A percentile compares a stretch with the other conserved stretches of the same genome.
Evolutionary conservation across 2,888 invertebrate genomes (phyloP).

Genomic region (Ctena decussata): DNA sequence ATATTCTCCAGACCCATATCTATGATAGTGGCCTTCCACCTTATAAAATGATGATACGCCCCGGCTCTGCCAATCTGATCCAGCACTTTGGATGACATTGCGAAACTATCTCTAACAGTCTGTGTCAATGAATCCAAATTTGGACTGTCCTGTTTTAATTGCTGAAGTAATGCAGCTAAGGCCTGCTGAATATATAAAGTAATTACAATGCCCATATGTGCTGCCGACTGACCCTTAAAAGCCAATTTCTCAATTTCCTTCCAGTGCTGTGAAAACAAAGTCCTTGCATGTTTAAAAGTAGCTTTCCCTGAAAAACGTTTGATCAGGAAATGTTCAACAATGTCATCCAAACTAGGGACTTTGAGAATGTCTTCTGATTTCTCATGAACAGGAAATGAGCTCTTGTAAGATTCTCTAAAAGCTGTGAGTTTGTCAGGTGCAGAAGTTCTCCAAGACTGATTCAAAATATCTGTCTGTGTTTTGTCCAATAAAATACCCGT

Average conservation of each 20-base stretch:
- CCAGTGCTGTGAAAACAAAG: conserved; percentile 11
- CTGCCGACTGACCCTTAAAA: conserved; percentile 44
- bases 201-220: conserved; percentile 37
- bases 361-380: conserved; percentile 1
- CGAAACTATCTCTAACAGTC: conserved; percentile 50
- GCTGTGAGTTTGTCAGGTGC: conserved; percentile 30
- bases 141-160: neutral
- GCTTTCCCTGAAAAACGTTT: too few relatives aligned
- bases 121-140: conserved; percentile 37
- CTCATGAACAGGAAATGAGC: conserved; percentile 34
- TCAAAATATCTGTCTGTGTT: conserved; percentile 27
- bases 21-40: conserved; percentile 32
- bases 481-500: conserved; percentile 12
- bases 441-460: conserved; percentile 33
- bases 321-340: too few relatives aligned
- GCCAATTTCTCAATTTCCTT: conserved; percentile 36
- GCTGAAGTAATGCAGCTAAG: conserved; percentile 3
- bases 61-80: conserved; percentile 43
- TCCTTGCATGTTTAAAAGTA: too few relatives aligned
- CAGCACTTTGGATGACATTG: conserved; percentile 46
- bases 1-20: conserved; percentile 37
- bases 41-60: conserved; percentile 40
- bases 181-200: conserved; percentile 38
- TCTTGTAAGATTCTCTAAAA: conserved; percentile 36
- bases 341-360: too few relatives aligned